Evolutionary conservation across 2,113 vertebrate genomes (phyloP).

Genomic region (Malurus cyaneus): DNA sequence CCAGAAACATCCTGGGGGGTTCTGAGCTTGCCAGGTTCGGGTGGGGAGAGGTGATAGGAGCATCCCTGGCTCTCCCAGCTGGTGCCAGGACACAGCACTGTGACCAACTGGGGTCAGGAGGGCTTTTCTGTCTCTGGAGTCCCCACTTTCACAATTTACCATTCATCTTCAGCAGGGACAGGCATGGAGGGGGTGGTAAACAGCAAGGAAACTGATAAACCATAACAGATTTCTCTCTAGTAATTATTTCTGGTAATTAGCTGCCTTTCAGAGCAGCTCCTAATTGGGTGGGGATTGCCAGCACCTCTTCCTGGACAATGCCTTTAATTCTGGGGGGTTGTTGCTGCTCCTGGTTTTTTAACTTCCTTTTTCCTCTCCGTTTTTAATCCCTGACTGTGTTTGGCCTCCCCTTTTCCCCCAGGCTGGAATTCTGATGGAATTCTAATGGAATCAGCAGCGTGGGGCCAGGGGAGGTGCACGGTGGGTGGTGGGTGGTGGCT

Average conservation of each 20-base stretch:
- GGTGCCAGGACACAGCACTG: fast-evolving
- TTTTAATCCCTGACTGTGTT: background rate
- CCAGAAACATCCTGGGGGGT: background rate
- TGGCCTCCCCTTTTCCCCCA: background rate
- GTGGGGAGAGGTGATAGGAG: background rate
- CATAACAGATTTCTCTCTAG: slow-evolving; percentile 61
- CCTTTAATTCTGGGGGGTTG: slow-evolving; percentile 29
- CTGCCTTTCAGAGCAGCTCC: slow-evolving; percentile 61
- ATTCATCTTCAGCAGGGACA: background rate
- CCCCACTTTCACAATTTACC: background rate
- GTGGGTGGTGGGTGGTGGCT: background rate
- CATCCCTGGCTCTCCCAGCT: background rate
- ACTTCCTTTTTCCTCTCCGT: background rate
- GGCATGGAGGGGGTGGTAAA: background rate
- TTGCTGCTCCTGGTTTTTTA: background rate
- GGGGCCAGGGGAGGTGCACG: background rate
- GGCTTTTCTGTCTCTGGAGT: background rate
- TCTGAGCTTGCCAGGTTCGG: background rate
- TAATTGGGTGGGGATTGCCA: slow-evolving; percentile 57
- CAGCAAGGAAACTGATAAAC: slow-evolving; percentile 15
- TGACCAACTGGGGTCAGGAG: fast-evolving
- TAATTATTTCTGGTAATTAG: slow-evolving; percentile 72
- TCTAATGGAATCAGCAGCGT: background rate
- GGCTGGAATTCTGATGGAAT: background rate
- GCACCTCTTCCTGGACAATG: slow-evolving; percentile 35